Percentiles rank a stretch among this genome's conserved stretches.
phyloP scores from a whole-genome alignment of 2,113 vertebrate genomes.

The Melanerpes formicivorus region DNA sequence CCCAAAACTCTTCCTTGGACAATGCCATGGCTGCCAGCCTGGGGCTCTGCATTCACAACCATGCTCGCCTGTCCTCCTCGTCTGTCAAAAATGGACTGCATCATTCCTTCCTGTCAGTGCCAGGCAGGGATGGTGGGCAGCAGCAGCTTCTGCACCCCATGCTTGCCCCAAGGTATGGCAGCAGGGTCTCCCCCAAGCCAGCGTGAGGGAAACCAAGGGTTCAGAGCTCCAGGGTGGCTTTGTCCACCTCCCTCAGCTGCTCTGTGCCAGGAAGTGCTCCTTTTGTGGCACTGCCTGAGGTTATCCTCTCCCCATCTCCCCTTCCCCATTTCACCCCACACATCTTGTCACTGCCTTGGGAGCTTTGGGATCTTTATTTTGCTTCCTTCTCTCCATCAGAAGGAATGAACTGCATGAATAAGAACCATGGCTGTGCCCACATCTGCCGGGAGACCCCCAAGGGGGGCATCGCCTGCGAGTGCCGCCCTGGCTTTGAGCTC shows the following conservation, averaged over 20 bases:
- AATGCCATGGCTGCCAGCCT: too few species aligned
- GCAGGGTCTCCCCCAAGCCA: not conserved
- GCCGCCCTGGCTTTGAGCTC: constrained; percentile 96
- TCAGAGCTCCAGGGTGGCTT: not conserved
- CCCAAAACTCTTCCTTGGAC: not conserved
- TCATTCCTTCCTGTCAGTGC: fast-evolving
- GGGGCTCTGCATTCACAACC: not conserved
- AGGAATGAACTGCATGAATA: constrained; percentile 97
- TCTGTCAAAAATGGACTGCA: not conserved
- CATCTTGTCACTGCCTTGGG: fast-evolving
- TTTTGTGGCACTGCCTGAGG: not conserved
- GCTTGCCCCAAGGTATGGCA: not conserved
- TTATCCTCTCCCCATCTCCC: not conserved
- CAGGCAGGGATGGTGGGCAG: not conserved
- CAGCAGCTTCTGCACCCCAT: fast-evolving
- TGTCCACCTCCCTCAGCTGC: not conserved
- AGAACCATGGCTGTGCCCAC: constrained; percentile 97
- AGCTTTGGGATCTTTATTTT: not conserved
- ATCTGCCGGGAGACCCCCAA: constrained; percentile 96
- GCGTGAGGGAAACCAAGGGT: not conserved
- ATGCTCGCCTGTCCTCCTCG: fast-evolving
- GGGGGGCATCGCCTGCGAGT: constrained; percentile 94
- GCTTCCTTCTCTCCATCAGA: constrained; percentile 76
- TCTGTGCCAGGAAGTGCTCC: not conserved
- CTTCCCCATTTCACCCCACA: not conserved